phyloP scores from a whole-genome alignment of 2,113 vertebrate species.

The Ceyx cyanopectus region DNA sequence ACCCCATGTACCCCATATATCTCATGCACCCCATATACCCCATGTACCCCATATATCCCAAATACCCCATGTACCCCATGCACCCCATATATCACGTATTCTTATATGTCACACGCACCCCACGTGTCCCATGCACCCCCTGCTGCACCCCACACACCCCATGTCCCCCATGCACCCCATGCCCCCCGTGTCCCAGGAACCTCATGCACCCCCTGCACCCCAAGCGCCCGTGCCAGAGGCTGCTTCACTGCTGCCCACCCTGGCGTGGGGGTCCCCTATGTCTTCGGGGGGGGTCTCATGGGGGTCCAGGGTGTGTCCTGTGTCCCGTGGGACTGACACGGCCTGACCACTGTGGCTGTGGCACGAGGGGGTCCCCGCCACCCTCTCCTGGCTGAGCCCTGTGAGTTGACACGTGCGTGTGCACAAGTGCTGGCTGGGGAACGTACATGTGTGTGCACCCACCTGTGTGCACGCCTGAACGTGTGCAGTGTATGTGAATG shows the following conservation, averaged over 20 bases:
- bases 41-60: rapidly evolving
- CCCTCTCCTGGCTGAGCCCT: neutral
- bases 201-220: too few relatives aligned
- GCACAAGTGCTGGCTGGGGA: rapidly evolving
- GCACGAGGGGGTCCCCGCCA: rapidly evolving
- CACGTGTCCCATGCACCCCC: too few relatives aligned
- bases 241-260: neutral
- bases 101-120: too few relatives aligned
- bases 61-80: rapidly evolving
- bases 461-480: rapidly evolving
- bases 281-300: neutral
- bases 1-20: too few relatives aligned
- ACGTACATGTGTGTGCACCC: rapidly evolving
- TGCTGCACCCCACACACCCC: rapidly evolving
- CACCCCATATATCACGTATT: too few relatives aligned
- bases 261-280: rapidly evolving
- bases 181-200: rapidly evolving
- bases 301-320: neutral
- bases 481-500: neutral
- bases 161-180: too few relatives aligned
- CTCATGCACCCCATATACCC: neutral
- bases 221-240: neutral
- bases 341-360: neutral
- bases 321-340: rapidly evolving
- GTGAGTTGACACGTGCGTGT: neutral